Conservation (phyloP, 2,888 invertebrate species). For the Syrista parreyssii region DNA sequence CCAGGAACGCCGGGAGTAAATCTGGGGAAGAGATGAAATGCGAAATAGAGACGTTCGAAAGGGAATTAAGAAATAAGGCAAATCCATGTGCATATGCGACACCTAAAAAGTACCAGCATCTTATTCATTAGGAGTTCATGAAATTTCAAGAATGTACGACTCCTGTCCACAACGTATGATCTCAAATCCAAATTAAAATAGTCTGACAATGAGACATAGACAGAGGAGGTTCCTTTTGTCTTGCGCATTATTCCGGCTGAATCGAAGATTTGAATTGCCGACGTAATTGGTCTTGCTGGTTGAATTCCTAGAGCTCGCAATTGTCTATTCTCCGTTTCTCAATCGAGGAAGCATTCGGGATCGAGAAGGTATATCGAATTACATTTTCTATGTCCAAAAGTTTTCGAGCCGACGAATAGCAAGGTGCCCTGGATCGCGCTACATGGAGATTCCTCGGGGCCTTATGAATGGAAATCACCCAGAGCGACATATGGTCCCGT, state of each 20-base stretch:
- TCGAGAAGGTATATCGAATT: background rate
- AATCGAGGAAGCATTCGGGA: background rate
- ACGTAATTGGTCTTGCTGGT: background rate
- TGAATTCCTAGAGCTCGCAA: background rate
- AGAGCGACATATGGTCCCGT: background rate
- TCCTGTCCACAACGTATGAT: background rate
- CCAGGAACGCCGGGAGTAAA: background rate
- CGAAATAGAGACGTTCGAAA: constrained; percentile 43
- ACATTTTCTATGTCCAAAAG: background rate
- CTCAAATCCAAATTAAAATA: background rate
- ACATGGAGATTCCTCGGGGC: background rate
- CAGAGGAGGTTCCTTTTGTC: background rate
- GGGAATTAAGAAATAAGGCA: constrained; percentile 22
- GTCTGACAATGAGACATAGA: background rate
- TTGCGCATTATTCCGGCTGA: background rate
- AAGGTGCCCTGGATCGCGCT: background rate
- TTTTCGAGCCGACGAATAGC: background rate
- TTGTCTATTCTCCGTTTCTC: background rate
- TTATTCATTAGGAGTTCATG: background rate
- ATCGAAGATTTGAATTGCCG: background rate
- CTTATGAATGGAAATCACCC: background rate
- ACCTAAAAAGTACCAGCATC: constrained; percentile 13
- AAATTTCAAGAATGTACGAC: background rate
- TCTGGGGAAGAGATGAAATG: constrained; percentile 36
- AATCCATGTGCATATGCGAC: constrained; percentile 12